phyloP scores from a whole-genome alignment of 2,888 invertebrate species.

The Laspeyria flexula region DNA sequence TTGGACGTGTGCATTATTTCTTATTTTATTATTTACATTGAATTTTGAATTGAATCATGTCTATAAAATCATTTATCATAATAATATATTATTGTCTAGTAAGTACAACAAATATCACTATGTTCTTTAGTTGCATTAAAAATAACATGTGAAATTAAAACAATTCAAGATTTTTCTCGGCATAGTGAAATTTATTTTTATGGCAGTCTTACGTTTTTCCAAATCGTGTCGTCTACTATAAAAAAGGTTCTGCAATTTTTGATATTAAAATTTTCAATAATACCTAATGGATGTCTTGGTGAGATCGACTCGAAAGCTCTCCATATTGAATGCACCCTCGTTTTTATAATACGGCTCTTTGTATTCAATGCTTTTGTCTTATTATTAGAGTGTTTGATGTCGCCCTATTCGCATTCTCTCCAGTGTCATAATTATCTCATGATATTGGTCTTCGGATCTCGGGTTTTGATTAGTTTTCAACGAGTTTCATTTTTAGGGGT shows the following conservation, averaged over 20 bases:
- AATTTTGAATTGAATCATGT: too few relatives aligned
- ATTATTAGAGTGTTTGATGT: conserved; percentile 70
- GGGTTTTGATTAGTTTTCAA: conserved; percentile 38
- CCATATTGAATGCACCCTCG: conserved; percentile 71
- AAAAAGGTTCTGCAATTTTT: conserved; percentile 71
- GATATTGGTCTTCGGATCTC: conserved; percentile 39
- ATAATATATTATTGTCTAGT: too few relatives aligned
- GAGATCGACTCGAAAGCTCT: conserved; percentile 66
- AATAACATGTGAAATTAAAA: too few relatives aligned
- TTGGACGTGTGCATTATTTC: too few relatives aligned
- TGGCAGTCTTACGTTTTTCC: too few relatives aligned
- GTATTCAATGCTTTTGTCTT: conserved; percentile 70
- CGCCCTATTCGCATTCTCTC: conserved; percentile 52
- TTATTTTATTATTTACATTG: too few relatives aligned
- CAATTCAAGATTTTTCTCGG: too few relatives aligned
- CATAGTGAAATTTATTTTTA: too few relatives aligned
- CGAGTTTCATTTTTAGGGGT: neutral
- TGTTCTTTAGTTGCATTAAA: too few relatives aligned
- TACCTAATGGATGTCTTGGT: conserved; percentile 83
- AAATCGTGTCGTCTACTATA: conserved; percentile 46
- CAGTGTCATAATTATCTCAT: conserved; percentile 74
- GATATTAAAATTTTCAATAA: conserved; percentile 87
- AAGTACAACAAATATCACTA: too few relatives aligned
- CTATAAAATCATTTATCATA: too few relatives aligned
- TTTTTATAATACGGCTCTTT: conserved; percentile 71